phyloP scores from a whole-genome alignment of 1,140 invertebrate species.

The Drosophila persimilis region DNA sequence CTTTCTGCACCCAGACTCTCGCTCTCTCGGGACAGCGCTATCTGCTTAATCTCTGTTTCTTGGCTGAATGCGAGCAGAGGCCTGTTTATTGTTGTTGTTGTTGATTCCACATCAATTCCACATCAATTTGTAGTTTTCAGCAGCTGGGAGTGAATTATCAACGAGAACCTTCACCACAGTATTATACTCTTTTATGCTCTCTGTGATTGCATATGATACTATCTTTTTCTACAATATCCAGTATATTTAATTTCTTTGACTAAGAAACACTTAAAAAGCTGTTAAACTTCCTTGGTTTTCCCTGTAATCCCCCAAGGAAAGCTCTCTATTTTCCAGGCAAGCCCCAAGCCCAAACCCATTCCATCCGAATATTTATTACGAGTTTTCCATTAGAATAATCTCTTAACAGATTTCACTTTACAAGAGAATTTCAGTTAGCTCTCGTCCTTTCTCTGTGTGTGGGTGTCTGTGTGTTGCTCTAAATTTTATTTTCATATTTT shows the following conservation, averaged over 20 bases:
- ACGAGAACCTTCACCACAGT: no score
- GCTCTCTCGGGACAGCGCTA: no score
- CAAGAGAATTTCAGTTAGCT: conserved; percentile 35
- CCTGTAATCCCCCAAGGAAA: conserved; percentile 1
- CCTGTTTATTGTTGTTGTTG: no score
- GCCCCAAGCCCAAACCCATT: background rate
- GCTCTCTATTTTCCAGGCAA: conserved; percentile 2
- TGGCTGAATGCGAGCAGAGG: no score
- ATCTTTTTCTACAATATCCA: background rate
- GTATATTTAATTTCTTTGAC: background rate
- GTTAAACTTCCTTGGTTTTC: background rate
- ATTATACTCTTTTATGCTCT: no score
- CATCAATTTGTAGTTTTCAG: no score
- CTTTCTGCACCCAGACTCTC: no score
- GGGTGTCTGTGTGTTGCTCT: conserved; percentile 1
- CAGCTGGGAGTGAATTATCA: no score
- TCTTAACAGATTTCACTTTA: conserved; percentile 58
- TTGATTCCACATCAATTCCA: no score
- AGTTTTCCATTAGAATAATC: conserved; percentile 61
- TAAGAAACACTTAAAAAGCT: background rate
- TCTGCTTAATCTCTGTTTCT: no score
- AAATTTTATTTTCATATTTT: conserved; percentile 42
- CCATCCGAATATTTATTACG: conserved; percentile 47
- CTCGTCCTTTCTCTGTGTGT: conserved; percentile 26
- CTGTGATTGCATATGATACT: no score